Evolutionary conservation across 2,113 vertebrate species (phyloP), one percentile per base, ranked within the genome.

Genomic region (Euleptes europaea): DNA sequence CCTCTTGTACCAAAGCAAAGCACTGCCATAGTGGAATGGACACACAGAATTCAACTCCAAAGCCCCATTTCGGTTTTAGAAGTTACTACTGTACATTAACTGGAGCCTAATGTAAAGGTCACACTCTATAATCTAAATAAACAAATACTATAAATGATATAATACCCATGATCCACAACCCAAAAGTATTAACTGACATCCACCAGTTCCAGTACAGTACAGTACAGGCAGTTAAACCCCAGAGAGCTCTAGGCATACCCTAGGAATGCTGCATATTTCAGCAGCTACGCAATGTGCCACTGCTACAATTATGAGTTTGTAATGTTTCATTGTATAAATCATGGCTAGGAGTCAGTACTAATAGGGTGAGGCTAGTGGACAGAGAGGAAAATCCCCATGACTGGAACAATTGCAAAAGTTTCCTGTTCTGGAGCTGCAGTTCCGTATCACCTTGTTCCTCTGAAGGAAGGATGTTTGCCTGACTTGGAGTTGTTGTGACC

Each of bases 41-140:
- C 54, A 19, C 54, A 57, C 4, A 57, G 1, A 57, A 63, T 63
- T 63, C 5, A 63, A 63, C 60, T 10, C 23, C 26, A 63, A 63
- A 28, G 26, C 60, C 60, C 26, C 60, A 63, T 57, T 57, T 57
- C 54, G 5, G 85, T 38, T 83, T 80, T 54, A 80, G 85, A 90
- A 80, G 42, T 73, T 83, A 40, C 33, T 77, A 73, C 35, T 77
- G 67, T 75, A 10, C 70, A 90, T 89, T 80, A 84, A 44, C 40
- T 82, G 5, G 69, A 81, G 77, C 78, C 82, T 49, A 11, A 47
- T 51, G 70, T 84, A 89, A 84, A 10, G 88, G 79, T 35, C 23
- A 51, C 8, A 82, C 82, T 26, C 86, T 84, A 6, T 47, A 72
- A 83, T 82, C 80, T 60, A 66, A 77, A 28, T 49, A 80, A 80